These are phyloP conservation scores for Onthophagus sagittarius DNA, from an alignment of 2,888 invertebrate genomes.

Conservation along the genomic window DNA sequence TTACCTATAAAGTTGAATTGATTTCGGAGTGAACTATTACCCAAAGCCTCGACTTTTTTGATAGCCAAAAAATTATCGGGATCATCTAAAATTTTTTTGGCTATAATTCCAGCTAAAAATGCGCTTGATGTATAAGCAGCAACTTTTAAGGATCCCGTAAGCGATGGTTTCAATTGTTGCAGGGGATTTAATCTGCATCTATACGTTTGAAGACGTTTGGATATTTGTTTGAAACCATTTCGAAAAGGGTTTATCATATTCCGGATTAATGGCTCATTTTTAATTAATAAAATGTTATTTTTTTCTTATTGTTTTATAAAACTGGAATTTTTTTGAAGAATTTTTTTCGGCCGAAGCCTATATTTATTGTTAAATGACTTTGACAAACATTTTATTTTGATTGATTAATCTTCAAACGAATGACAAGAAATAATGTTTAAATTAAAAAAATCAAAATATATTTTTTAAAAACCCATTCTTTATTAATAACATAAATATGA, in stretches of 20 bases:
- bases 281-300: not conserved
- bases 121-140: not conserved
- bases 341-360: not conserved
- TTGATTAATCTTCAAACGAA: too few species aligned
- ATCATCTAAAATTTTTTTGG: not conserved
- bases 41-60: not conserved
- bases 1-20: conserved; percentile 3
- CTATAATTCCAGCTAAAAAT: conserved; percentile 1
- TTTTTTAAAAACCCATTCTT: not conserved
- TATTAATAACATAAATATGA: conserved; percentile 1
- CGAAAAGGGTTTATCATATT: not conserved
- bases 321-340: not conserved
- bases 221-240: not conserved
- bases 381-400: not conserved
- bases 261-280: not conserved
- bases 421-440: too few species aligned
- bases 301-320: too few species aligned
- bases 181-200: not conserved
- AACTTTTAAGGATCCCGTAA: not conserved
- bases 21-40: not conserved
- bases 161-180: not conserved
- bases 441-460: too few species aligned
- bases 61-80: not conserved
- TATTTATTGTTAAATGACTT: not conserved
- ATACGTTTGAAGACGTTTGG: not conserved